Conservation (phyloP, 2,888 invertebrate genomes). For the Drosophila glabriapex region DNA sequence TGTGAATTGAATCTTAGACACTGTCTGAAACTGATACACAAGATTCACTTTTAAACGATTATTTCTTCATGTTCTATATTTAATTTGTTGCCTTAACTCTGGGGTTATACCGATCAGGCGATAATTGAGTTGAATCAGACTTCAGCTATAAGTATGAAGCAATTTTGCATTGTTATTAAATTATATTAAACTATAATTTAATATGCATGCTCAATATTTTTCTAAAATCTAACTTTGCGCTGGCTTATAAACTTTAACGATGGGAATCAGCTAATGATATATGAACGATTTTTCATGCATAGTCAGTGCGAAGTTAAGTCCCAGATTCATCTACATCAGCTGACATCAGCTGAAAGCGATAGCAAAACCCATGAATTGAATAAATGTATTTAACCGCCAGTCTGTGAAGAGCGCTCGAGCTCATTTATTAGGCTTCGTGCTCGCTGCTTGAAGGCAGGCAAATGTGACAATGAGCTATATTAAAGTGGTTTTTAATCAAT, state of each 20-base stretch:
- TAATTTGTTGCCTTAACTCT: constrained; percentile 3
- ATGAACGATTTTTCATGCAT: background rate
- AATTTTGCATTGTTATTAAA: background rate
- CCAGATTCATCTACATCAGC: background rate
- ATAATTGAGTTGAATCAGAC: background rate
- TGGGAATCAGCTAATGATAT: background rate
- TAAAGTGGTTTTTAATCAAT: constrained; percentile 78
- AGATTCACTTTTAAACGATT: constrained; percentile 2
- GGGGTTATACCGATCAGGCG: background rate
- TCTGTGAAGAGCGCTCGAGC: constrained; percentile 13
- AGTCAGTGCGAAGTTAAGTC: background rate
- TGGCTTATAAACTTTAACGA: too few species aligned
- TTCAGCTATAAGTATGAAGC: background rate
- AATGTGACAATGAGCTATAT: constrained; percentile 66
- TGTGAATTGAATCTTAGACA: background rate
- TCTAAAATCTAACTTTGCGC: background rate
- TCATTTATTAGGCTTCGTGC: constrained; percentile 41
- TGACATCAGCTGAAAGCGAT: background rate
- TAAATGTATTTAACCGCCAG: constrained; percentile 20
- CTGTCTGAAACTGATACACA: background rate
- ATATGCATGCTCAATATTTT: background rate
- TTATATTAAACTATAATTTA: background rate
- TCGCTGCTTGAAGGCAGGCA: constrained; percentile 17
- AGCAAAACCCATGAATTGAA: background rate
- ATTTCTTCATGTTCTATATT: background rate